phyloP scores from a whole-genome alignment of 2,888 invertebrate genomes.

The Mystacides longicornis region DNA sequence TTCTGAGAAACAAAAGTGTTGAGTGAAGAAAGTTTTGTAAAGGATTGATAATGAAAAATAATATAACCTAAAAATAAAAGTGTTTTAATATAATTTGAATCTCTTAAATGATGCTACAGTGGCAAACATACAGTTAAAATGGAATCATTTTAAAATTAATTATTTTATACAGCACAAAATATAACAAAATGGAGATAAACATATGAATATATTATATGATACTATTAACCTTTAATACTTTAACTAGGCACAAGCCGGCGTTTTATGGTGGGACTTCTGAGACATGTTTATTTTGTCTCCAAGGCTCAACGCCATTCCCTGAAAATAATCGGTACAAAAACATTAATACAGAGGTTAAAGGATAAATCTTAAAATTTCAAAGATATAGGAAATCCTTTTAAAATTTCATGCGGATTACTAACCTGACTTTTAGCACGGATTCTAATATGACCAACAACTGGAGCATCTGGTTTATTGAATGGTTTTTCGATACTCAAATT shows the following conservation, averaged over 20 bases:
- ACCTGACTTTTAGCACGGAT: constrained; percentile 98
- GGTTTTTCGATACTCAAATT: constrained; percentile 98
- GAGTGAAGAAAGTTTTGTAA: too few relatives aligned
- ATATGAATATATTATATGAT: constrained; percentile 8
- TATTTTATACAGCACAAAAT: too few relatives aligned
- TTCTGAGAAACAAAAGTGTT: too few relatives aligned
- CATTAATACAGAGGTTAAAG: not conserved
- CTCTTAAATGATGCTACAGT: too few relatives aligned
- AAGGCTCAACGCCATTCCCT: constrained; percentile 98
- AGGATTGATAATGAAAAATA: too few relatives aligned
- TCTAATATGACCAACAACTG: constrained; percentile 94
- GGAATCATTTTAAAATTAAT: too few relatives aligned
- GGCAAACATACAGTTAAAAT: too few relatives aligned
- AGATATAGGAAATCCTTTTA: not conserved
- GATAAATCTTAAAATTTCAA: not conserved
- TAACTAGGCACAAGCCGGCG: constrained; percentile 36
- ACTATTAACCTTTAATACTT: constrained; percentile 20
- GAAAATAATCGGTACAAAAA: constrained; percentile 23
- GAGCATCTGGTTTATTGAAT: constrained; percentile 75
- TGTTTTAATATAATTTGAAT: too few relatives aligned
- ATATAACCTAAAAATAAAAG: too few relatives aligned
- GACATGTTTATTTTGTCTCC: constrained; percentile 97
- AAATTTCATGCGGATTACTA: constrained; percentile 24
- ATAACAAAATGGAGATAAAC: too few relatives aligned
- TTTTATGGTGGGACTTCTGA: constrained; percentile 52